These are phyloP conservation scores for Eupeodes latifasciatus DNA, from an alignment of 2,888 invertebrate genomes.

Conservation along the genomic window DNA sequence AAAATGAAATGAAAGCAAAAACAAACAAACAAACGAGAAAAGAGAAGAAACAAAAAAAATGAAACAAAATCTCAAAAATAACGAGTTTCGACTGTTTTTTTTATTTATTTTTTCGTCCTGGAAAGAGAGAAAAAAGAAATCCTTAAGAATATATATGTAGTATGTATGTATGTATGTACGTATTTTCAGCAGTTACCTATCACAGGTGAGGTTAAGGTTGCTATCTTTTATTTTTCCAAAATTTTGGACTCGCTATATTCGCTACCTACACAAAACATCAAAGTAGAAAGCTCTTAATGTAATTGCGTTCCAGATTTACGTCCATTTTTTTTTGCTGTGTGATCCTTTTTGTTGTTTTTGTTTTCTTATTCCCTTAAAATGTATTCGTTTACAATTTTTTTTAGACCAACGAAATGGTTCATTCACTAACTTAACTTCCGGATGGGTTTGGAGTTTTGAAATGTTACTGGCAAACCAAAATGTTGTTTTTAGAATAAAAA, in stretches of 20 bases:
- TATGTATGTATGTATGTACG: too few species aligned
- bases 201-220: conserved; percentile 54
- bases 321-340: conserved; percentile 6
- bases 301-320: conserved; percentile 72
- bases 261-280: conserved; percentile 40
- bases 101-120: too few species aligned
- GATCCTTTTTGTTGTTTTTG: neutral
- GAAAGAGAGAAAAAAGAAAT: neutral
- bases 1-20: neutral
- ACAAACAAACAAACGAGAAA: neutral
- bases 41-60: too few species aligned
- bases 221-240: conserved; percentile 14
- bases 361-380: neutral
- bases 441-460: conserved; percentile 15
- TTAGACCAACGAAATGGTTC: conserved; percentile 37
- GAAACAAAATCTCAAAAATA: conserved; percentile 15
- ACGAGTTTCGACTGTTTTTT: conserved; percentile 12
- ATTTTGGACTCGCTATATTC: conserved; percentile 20
- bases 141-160: neutral
- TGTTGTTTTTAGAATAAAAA: conserved; percentile 57
- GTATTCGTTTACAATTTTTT: conserved; percentile 46
- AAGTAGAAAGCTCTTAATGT: conserved; percentile 67
- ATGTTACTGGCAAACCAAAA: conserved; percentile 65
- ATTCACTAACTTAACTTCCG: conserved; percentile 8
- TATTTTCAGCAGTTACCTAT: conserved; percentile 7